Evolutionary conservation across 1,140 invertebrate genomes (phyloP), one percentile per base, ranked within the genome.

Genomic region (Batillaria attramentaria): DNA sequence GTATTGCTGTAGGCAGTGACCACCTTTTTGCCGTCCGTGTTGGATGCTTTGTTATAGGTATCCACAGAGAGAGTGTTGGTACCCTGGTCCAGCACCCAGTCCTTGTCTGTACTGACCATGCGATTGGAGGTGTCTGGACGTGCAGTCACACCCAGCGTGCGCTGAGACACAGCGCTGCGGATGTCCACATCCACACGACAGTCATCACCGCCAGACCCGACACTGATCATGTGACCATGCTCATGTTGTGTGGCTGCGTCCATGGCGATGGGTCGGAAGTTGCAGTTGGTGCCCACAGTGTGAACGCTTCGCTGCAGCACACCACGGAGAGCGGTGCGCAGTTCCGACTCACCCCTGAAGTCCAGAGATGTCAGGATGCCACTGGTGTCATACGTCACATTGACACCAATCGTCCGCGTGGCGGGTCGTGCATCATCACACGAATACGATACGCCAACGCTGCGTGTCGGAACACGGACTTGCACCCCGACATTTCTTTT

Each of bases 401-500:
- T 88, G 3, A 91, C 84, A 18, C 88, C 89, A 28, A 89, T 82
- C 16, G 84, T 87, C 37, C 89, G 77, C 37, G 80, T 87, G 28
- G 79, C 46, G 41, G 89, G 89, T 79, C 86, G 87, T 57, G 85
- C 88, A 42, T 88, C 86, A 84, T 90, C 88, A 73, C 86, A 85
- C 37, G 79, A 80, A 79, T 86, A 89, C 1, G 79, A 81, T 50
- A 91, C 84, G n/a, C 90, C 89, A 33, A 91, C 90, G 84, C 91
- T 90, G 83, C 95, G 88, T 0, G 94, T 95, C 57, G 94, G 85
- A 37, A 94, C 92, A 41, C 91, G 91, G 83, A 94, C 95, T 83
- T 93, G 94, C 0, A 94, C 93, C 35, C 93, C 94, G 33, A 94
- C 94, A 90, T 95, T 95, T 82, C 90, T 81, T 68, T 87, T 90